Conservation (phyloP, 1,140 invertebrate species). For the Thalassaphorura encarpata region DNA sequence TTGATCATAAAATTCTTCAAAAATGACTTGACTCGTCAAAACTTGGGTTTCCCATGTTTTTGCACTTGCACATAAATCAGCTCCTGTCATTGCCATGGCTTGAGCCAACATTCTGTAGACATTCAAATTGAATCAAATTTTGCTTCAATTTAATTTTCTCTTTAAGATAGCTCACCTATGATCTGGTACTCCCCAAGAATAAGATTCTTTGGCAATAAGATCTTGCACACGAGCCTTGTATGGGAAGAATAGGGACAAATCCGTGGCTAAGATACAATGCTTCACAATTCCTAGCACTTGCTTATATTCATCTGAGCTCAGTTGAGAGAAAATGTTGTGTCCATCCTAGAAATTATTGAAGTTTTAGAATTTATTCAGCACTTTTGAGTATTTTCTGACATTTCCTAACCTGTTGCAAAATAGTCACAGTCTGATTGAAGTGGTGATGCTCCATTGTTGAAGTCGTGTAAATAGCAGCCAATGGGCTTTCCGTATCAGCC, state of each 20-base stretch:
- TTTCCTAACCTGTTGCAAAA: conserved; percentile 57
- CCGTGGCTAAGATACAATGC: conserved; percentile 73
- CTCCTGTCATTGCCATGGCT: conserved; percentile 68
- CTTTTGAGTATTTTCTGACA: not conserved
- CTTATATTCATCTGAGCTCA: conserved; percentile 65
- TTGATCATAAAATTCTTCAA: conserved; percentile 77
- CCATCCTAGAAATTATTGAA: conserved; percentile 51
- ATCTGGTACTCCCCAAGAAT: conserved; percentile 51
- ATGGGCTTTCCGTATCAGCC: conserved; percentile 64
- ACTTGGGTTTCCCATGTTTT: conserved; percentile 76
- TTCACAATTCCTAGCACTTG: conserved; percentile 60
- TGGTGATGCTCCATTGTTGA: conserved; percentile 79
- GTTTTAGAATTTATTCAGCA: not conserved
- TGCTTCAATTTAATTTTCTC: not conserved
- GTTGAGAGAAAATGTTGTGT: conserved; percentile 64
- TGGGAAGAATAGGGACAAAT: conserved; percentile 67
- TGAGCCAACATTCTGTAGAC: conserved; percentile 47
- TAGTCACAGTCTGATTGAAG: conserved; percentile 76
- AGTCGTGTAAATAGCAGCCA: conserved; percentile 70
- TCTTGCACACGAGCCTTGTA: conserved; percentile 55
- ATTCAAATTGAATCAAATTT: not conserved
- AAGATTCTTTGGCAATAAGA: conserved; percentile 46
- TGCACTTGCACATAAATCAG: conserved; percentile 63
- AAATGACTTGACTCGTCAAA: conserved; percentile 68
- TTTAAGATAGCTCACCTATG: conserved; percentile 45